These are phyloP conservation scores for Papilio machaon DNA, from an alignment of 1,140 invertebrate species.

Conservation along the genomic window DNA sequence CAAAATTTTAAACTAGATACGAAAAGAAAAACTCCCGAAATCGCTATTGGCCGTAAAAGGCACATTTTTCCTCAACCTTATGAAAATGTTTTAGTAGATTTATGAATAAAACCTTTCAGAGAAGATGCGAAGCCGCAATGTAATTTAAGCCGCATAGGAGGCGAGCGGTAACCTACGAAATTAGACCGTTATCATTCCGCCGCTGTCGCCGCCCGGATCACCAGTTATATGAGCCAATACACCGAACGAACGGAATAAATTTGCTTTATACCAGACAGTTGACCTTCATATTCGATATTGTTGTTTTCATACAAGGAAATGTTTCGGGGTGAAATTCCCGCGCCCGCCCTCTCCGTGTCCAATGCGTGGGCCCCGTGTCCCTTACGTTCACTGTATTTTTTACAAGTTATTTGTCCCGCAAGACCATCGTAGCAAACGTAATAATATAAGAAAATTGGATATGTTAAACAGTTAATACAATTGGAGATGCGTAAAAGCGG, in stretches of 20 bases:
- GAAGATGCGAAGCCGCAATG: slow-evolving; percentile 71
- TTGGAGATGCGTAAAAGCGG: slow-evolving; percentile 41
- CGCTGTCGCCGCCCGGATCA: slow-evolving; percentile 76
- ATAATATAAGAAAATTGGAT: slow-evolving; percentile 62
- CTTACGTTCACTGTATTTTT: slow-evolving; percentile 49
- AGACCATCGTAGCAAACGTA: slow-evolving; percentile 50
- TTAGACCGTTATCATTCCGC: slow-evolving; percentile 80
- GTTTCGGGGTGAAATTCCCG: slow-evolving; percentile 60
- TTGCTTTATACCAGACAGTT: slow-evolving; percentile 76
- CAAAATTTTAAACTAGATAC: slow-evolving; percentile 29
- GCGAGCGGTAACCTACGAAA: slow-evolving; percentile 69
- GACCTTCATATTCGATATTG: slow-evolving; percentile 80
- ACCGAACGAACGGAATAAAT: slow-evolving; percentile 76
- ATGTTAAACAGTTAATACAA: slow-evolving; percentile 54
- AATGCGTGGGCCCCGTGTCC: slow-evolving; percentile 43
- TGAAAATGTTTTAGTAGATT: slow-evolving; percentile 79
- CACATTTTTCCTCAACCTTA: slow-evolving; percentile 74
- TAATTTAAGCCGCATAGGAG: slow-evolving; percentile 77
- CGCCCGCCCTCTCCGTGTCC: slow-evolving; percentile 58
- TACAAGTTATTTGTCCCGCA: slow-evolving; percentile 63
- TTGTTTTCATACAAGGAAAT: slow-evolving; percentile 74
- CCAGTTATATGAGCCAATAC: slow-evolving; percentile 79
- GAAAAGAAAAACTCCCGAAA: slow-evolving; percentile 54
- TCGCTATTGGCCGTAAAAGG: slow-evolving; percentile 62
- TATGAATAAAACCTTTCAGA: slow-evolving; percentile 81